Evolutionary conservation across 2,113 vertebrate species (phyloP).

Genomic region (Oceanites oceanicus): DNA sequence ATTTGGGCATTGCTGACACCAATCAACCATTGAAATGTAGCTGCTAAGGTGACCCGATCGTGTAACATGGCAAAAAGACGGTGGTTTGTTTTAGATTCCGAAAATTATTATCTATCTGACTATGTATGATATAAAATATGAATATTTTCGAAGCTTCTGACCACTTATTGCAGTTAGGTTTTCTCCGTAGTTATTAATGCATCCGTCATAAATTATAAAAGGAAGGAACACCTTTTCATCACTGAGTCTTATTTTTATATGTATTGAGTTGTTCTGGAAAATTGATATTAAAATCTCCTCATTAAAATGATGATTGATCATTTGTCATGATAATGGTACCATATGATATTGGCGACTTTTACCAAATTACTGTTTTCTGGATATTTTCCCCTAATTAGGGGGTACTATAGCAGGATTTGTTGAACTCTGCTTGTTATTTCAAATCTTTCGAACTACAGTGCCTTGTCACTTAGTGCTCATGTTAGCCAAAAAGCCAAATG

Average conservation of each 20-base stretch:
- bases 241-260: not conserved
- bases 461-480: not conserved
- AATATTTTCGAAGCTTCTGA: not conserved
- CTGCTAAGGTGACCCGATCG: not conserved
- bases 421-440: not conserved
- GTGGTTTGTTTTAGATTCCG: not conserved
- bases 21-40: conserved; percentile 9
- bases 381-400: not conserved
- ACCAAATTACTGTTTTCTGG: conserved; percentile 40
- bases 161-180: not conserved
- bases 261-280: not conserved
- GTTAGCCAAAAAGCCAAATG: not conserved
- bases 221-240: not conserved
- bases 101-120: not conserved
- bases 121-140: not conserved
- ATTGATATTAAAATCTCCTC: not conserved
- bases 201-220: not conserved
- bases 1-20: not conserved
- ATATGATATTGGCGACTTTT: conserved; percentile 23
- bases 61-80: not conserved
- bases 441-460: not conserved
- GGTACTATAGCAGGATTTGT: not conserved
- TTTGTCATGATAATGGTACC: conserved; percentile 27
- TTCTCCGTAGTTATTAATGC: not conserved
- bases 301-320: conserved; percentile 37